A percentile compares a stretch with the other conserved stretches of the same genome.
phyloP scores from a whole-genome alignment of 2,888 invertebrate genomes.

The Papilio protenor region DNA sequence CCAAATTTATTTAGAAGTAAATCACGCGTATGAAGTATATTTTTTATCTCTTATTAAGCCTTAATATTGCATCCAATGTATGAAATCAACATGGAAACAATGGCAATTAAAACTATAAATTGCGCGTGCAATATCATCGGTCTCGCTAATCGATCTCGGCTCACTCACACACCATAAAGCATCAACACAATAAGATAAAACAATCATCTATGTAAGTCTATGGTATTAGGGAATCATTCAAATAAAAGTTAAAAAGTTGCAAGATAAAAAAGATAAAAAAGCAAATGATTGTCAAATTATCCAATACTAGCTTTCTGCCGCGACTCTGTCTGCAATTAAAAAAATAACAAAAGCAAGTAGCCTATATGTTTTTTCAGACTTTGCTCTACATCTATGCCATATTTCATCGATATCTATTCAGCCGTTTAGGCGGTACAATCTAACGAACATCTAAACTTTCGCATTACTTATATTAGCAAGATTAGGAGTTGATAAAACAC shows the following conservation, averaged over 20 bases:
- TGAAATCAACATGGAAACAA: background rate
- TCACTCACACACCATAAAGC: background rate
- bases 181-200: background rate
- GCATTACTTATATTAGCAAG: no score
- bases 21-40: background rate
- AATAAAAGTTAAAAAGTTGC: background rate
- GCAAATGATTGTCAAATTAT: no score
- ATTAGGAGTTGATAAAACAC: background rate
- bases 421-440: no score
- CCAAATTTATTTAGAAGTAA: background rate
- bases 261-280: no score
- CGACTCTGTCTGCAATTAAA: no score
- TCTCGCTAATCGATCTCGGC: background rate
- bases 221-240: background rate
- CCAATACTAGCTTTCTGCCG: no score
- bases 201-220: background rate
- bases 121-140: slow-evolving; percentile 7
- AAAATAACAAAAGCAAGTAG: no score
- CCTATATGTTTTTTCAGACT: no score
- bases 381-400: no score
- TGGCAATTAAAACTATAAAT: slow-evolving; percentile 51
- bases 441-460: no score
- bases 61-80: background rate
- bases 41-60: background rate
- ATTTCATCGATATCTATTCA: no score